Base-by-base conservation (phyloP, 2,797 vertebrate genomes). In the Arctocebus calabarensis region DNA sequence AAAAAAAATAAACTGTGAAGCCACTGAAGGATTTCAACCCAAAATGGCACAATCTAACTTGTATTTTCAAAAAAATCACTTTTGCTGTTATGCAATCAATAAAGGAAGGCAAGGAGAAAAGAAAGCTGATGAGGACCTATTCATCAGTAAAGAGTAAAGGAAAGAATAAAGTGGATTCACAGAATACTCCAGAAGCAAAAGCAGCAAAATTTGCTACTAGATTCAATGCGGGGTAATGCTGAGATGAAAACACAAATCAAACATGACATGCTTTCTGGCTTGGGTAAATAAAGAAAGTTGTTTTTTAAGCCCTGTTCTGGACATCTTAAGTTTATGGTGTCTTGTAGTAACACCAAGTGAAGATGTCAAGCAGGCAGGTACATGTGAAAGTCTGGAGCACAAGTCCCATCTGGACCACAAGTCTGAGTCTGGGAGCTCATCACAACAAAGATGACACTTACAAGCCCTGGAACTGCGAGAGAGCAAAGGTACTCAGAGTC, bases 1-100 rank as follows among this genome's bases (percentile, higher is more conserved):
- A 40, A 40, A 40, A 40, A 45, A 55, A 86, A 9, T 57, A 20
- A 94, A 75, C 61, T 37, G 34, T 59, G 52, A 81, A 86, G n/a
- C 1, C 61, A 84, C 27, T 71, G 34, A 94, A 88, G 52, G 27
- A 59, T 70, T 94, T 93, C 70, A 97, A 94, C 62, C 11, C 70
- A 9, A 94, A 83, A 73, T n/a, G 19, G 40, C 68, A 92, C 5
- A 81, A 78, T 87, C 19, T 40, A 45, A 52, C 70, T 32, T 86
- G n/a, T 8, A 71, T 37, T 92, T 92, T 92, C 87, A 43, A 61
- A 64, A 88, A 75, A 81, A 95, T 66, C 32, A n/a, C 48, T 88
- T 88, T 90, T 70, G 32, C 13, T 83, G 55, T 37, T 94, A 57
- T 48, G 20, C 29, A 77, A 6, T 48, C 86, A 94, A 84, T 57